Conservation (phyloP, 2,888 invertebrate species). For the Helleia helle region DNA sequence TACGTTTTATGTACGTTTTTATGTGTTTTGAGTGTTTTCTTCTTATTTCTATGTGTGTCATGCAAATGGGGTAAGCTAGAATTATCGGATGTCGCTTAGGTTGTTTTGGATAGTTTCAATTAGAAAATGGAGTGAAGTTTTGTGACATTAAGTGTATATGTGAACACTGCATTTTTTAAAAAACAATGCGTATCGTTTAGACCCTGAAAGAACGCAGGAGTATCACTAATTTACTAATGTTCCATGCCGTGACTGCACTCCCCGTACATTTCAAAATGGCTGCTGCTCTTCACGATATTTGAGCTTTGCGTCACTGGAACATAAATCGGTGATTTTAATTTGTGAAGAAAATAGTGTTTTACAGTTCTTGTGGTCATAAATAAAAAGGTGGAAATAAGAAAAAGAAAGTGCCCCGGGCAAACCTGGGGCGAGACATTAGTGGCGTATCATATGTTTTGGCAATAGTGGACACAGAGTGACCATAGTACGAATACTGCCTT, state of each 20-base stretch:
- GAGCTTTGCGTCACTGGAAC: constrained; percentile 76
- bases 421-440: constrained; percentile 50
- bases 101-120: constrained; percentile 73
- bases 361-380: constrained; percentile 51
- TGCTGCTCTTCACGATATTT: constrained; percentile 74
- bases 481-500: constrained; percentile 71
- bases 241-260: constrained; percentile 74
- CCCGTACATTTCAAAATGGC: constrained; percentile 76
- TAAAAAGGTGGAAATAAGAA: constrained; percentile 50
- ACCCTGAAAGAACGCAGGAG: constrained; percentile 40
- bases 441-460: constrained; percentile 72
- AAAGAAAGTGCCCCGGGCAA: constrained; percentile 43
- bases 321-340: constrained; percentile 64
- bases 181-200: constrained; percentile 38
- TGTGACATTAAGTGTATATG: constrained; percentile 61
- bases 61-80: constrained; percentile 82
- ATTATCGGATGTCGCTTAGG: constrained; percentile 74
- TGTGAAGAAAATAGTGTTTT: constrained; percentile 50
- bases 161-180: constrained; percentile 56
- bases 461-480: constrained; percentile 61
- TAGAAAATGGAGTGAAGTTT: constrained; percentile 63
- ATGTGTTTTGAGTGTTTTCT: constrained; percentile 70
- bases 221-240: constrained; percentile 63
- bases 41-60: constrained; percentile 81
- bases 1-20: constrained; percentile 68